These are phyloP conservation scores for Drymonia ruficornis DNA, from an alignment of 2,888 invertebrate species.

Conservation along the genomic window DNA sequence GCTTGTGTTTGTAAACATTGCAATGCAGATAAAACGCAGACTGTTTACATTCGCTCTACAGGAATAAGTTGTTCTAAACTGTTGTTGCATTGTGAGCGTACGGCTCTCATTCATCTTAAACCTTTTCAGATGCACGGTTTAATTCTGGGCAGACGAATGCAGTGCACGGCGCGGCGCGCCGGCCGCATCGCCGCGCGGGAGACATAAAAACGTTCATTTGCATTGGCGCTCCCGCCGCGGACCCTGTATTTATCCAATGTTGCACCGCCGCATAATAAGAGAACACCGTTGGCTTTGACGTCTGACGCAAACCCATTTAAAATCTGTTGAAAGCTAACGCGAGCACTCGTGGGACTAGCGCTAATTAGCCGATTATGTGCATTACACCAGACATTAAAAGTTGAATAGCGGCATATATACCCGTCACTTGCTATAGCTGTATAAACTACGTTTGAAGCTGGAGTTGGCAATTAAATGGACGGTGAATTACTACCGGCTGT, in stretches of 20 bases:
- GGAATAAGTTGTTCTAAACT: slow-evolving; percentile 77
- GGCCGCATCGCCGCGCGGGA: slow-evolving; percentile 46
- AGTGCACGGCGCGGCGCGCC: slow-evolving; percentile 37
- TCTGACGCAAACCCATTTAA: slow-evolving; percentile 63
- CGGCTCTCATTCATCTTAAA: slow-evolving; percentile 77
- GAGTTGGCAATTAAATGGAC: slow-evolving; percentile 40
- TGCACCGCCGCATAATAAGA: slow-evolving; percentile 70
- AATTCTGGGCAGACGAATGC: slow-evolving; percentile 74
- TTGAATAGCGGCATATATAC: slow-evolving; percentile 18
- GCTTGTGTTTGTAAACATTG: slow-evolving; percentile 44
- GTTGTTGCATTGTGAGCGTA: slow-evolving; percentile 74
- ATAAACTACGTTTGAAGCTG: slow-evolving; percentile 26
- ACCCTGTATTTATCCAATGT: slow-evolving; percentile 73
- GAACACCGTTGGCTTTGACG: slow-evolving; percentile 63
- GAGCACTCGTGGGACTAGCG: slow-evolving; percentile 48
- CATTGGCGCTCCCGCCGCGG: slow-evolving; percentile 66
- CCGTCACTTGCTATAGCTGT: slow-evolving; percentile 12
- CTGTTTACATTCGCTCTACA: slow-evolving; percentile 68
- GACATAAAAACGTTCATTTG: slow-evolving; percentile 78
- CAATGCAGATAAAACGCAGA: slow-evolving; percentile 64
- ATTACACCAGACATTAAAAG: slow-evolving; percentile 19
- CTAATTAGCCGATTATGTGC: slow-evolving; percentile 59
- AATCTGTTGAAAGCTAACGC: slow-evolving; percentile 59
- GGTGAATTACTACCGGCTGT: slow-evolving; percentile 36
- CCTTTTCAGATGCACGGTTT: slow-evolving; percentile 76